Conservation (phyloP, 2,888 invertebrate species). For the Drosophila flavopinicola region DNA sequence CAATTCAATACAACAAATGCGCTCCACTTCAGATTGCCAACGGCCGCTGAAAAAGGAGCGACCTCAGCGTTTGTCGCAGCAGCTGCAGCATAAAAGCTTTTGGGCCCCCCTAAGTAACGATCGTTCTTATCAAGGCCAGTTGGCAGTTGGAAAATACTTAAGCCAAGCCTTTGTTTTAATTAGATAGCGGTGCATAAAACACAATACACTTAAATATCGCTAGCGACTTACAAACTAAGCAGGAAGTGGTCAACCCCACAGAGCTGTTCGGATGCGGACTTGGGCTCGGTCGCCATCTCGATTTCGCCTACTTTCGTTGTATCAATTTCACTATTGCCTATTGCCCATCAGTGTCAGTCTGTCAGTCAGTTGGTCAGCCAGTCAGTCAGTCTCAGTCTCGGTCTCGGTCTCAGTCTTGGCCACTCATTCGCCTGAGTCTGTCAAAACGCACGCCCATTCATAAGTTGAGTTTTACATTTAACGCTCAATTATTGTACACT, state of each 20-base stretch:
- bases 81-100: conserved; percentile 51
- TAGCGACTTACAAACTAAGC: conserved; percentile 52
- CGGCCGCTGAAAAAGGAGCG: conserved; percentile 47
- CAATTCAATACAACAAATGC: conserved; percentile 69
- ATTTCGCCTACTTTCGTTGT: conserved; percentile 67
- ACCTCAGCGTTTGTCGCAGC: conserved; percentile 20
- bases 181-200: conserved; percentile 70
- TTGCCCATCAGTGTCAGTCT: conserved; percentile 65
- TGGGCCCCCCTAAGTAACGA: conserved; percentile 11
- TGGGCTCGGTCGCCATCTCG: conserved; percentile 18
- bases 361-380: conserved; percentile 9
- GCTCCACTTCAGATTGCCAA: conserved; percentile 35
- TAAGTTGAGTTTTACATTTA: conserved; percentile 64
- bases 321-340: conserved; percentile 73
- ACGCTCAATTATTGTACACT: conserved; percentile 78
- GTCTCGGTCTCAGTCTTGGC: conserved; percentile 12
- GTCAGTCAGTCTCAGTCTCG: conserved; percentile 16
- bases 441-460: conserved; percentile 77
- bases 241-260: conserved; percentile 58
- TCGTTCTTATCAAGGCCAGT: conserved; percentile 68
- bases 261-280: conserved; percentile 8
- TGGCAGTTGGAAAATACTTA: conserved; percentile 32
- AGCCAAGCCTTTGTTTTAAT: conserved; percentile 75
- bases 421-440: conserved; percentile 43
- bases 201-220: conserved; percentile 65